Percentiles rank a stretch among this genome's conserved stretches.
phyloP scores from a whole-genome alignment of 2,797 vertebrate species.

The Sebastes hubbsi region DNA sequence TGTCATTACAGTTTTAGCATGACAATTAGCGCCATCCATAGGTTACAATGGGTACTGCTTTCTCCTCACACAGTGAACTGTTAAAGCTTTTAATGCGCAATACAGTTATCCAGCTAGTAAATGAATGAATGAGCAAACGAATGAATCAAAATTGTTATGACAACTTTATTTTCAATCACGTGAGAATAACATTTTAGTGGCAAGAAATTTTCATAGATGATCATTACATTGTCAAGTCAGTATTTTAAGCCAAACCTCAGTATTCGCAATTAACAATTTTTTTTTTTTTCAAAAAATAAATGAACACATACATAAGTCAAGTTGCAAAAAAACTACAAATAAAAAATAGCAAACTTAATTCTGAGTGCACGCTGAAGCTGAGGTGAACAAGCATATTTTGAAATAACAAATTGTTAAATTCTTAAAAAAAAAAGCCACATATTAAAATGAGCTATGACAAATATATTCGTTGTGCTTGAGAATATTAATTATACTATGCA shows the following conservation, averaged over 20 bases:
- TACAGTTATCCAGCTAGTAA: background rate
- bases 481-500: slow-evolving; percentile 1
- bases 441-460: slow-evolving; percentile 32
- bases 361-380: background rate
- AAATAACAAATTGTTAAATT: background rate
- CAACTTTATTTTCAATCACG: slow-evolving; percentile 55
- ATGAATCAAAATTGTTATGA: background rate
- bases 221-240: slow-evolving; percentile 21
- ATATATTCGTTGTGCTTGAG: slow-evolving; percentile 13
- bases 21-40: slow-evolving; percentile 6
- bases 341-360: background rate
- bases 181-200: slow-evolving; percentile 28
- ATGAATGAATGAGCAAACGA: background rate
- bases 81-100: background rate
- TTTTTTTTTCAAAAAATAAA: background rate
- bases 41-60: background rate
- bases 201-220: background rate
- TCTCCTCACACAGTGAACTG: background rate
- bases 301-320: slow-evolving; percentile 9
- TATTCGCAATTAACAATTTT: slow-evolving; percentile 16
- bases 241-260: slow-evolving; percentile 16
- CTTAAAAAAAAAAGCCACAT: slow-evolving; percentile 18
- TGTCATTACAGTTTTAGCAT: background rate
- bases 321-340: background rate
- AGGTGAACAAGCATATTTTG: slow-evolving; percentile 6